phyloP scores from a whole-genome alignment of 2,888 invertebrate genomes.

The Reticulitermes lucifugus region DNA sequence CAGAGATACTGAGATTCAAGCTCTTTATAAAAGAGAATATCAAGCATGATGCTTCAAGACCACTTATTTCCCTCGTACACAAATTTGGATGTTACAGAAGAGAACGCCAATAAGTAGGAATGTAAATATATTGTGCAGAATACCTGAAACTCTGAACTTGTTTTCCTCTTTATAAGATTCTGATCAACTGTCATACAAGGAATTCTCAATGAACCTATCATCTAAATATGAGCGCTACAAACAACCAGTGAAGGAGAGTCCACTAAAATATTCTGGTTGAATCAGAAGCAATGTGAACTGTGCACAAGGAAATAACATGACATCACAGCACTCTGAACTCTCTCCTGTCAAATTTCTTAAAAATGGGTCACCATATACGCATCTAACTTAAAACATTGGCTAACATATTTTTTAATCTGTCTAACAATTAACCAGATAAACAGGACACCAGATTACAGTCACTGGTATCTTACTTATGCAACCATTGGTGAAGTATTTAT shows the following conservation, averaged over 20 bases:
- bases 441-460: no score
- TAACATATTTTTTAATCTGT: neutral
- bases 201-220: neutral
- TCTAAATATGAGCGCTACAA: neutral
- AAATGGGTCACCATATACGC: no score
- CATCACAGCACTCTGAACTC: neutral
- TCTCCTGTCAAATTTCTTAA: no score
- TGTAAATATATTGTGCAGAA: neutral
- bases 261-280: neutral
- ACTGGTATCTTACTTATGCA: no score
- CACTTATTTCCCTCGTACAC: neutral
- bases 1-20: constrained; percentile 28
- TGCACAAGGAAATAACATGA: neutral
- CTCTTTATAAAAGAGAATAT: neutral
- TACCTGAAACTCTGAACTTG: neutral
- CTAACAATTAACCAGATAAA: no score
- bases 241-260: neutral
- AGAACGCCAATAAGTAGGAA: neutral
- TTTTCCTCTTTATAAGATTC: neutral
- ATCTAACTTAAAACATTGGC: neutral
- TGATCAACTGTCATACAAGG: neutral
- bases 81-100: neutral
- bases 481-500: no score
- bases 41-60: neutral
- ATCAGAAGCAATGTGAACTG: neutral